These are phyloP conservation scores for Cremastobaeus sp. DNA, from an alignment of 2,888 invertebrate genomes.

Conservation along the genomic window DNA sequence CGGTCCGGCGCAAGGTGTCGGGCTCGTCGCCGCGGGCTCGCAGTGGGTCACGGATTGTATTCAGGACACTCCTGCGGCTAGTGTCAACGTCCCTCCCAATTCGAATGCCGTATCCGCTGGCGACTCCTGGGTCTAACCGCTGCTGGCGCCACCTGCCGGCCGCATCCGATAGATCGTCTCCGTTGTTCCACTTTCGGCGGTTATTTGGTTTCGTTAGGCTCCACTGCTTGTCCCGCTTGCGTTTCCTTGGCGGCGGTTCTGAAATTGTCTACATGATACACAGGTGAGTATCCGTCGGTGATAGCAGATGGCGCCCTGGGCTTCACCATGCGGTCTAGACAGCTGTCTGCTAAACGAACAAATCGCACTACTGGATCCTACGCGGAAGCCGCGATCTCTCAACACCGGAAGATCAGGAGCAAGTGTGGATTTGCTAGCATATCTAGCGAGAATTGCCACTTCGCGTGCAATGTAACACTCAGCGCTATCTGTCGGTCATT, in stretches of 20 bases:
- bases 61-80: conserved; percentile 66
- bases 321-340: too few relatives aligned
- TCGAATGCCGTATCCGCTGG: conserved; percentile 74
- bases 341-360: too few relatives aligned
- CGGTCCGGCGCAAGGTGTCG: conserved; percentile 61
- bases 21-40: conserved; percentile 65
- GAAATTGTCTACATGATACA: too few relatives aligned
- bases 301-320: background rate
- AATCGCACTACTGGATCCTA: too few relatives aligned
- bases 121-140: conserved; percentile 64
- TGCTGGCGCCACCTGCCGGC: conserved; percentile 26
- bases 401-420: too few relatives aligned
- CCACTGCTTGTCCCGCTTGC: conserved; percentile 29
- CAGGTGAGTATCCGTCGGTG: conserved; percentile 37
- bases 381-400: too few relatives aligned
- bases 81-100: conserved; percentile 73
- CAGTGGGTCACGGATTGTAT: conserved; percentile 71
- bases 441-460: too few relatives aligned
- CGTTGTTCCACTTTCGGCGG: conserved; percentile 18
- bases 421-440: too few relatives aligned
- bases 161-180: conserved; percentile 18
- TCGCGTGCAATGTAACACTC: too few relatives aligned
- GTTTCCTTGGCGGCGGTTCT: conserved; percentile 9
- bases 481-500: too few relatives aligned
- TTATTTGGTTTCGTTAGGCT: conserved; percentile 27